Percentiles rank a stretch among this genome's conserved stretches.
Conservation (phyloP, 1,140 invertebrate genomes). For the Copidosoma floridanum region DNA sequence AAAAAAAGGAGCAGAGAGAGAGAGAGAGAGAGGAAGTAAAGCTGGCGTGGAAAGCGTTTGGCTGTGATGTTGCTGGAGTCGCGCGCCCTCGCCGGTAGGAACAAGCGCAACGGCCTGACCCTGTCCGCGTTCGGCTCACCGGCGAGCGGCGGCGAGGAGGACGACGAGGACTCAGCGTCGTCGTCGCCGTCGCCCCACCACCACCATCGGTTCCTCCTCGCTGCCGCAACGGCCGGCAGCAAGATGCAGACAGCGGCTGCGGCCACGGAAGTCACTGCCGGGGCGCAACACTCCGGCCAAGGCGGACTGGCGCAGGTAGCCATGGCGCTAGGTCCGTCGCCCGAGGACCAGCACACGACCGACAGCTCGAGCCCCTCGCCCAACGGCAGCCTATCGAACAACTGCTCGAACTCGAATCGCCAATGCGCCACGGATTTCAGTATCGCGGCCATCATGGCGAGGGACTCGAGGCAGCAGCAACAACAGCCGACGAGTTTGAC, state of each 20-base stretch:
- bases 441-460: conserved; percentile 89
- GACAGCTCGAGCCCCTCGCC: conserved; percentile 49
- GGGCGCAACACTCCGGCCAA: conserved; percentile 9
- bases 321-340: conserved; percentile 29
- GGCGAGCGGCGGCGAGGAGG: conserved; percentile 56
- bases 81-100: conserved; percentile 54
- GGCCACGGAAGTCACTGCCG: conserved; percentile 49
- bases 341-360: conserved; percentile 34
- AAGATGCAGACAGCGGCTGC: conserved; percentile 52
- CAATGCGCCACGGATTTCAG: conserved; percentile 87
- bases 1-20: not conserved
- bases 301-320: not conserved
- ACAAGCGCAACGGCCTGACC: conserved; percentile 57
- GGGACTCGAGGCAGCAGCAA: conserved; percentile 62
- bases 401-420: conserved; percentile 50
- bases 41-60: not conserved
- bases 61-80: conserved; percentile 57
- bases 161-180: conserved; percentile 34
- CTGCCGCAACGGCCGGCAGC: too few relatives aligned
- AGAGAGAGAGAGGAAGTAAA: not conserved
- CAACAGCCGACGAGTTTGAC: too few relatives aligned
- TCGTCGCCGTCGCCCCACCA: too few relatives aligned
- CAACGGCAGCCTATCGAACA: conserved; percentile 47
- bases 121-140: conserved; percentile 53
- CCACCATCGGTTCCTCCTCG: conserved; percentile 59